Percentiles rank a stretch among this genome's conserved stretches.
phyloP scores from a whole-genome alignment of 2,113 vertebrate genomes.

The Elachura formosa region DNA sequence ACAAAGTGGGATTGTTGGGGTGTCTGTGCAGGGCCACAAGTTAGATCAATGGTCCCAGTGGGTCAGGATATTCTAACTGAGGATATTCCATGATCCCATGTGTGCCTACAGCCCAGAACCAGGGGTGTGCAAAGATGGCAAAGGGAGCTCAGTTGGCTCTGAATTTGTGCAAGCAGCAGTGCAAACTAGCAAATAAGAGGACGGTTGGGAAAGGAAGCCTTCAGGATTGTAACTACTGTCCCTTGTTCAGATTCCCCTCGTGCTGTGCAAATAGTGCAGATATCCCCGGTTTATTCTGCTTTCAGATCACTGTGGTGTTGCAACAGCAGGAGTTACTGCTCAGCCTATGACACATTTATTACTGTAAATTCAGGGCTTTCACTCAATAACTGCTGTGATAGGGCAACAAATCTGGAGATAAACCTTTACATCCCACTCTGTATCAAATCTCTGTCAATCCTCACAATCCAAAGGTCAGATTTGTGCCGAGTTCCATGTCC shows the following conservation, averaged over 20 bases:
- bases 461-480: neutral
- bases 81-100: neutral
- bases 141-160: neutral
- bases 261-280: neutral
- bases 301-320: neutral
- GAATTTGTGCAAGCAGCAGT: neutral
- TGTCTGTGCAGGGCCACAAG: too few species aligned
- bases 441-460: neutral
- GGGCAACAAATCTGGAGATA: neutral
- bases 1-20: neutral
- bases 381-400: neutral
- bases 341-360: neutral
- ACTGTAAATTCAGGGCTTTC: neutral
- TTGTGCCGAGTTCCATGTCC: fast-evolving
- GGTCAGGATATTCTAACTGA: neutral
- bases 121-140: neutral
- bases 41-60: neutral
- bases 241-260: neutral
- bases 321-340: neutral
- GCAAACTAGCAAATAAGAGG: neutral
- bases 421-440: neutral
- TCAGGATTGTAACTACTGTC: neutral
- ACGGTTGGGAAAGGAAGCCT: neutral
- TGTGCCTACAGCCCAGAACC: fast-evolving
- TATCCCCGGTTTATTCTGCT: neutral